A percentile compares a stretch with the other conserved stretches of the same genome.
Evolutionary conservation across 2,888 invertebrate genomes (phyloP).

Genomic region (Helleia helle): DNA sequence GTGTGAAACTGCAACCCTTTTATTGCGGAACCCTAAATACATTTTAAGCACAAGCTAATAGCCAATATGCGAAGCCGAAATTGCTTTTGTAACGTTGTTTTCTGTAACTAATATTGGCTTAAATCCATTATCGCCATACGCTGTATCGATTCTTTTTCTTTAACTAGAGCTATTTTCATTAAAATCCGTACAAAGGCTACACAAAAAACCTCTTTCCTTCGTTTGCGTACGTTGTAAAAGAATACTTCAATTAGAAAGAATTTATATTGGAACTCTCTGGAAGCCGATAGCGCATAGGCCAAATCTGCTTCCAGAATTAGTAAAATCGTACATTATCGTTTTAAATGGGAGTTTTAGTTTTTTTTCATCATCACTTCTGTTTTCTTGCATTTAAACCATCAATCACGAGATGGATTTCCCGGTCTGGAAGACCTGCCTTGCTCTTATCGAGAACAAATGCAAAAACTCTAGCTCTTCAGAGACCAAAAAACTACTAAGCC

Average conservation of each 20-base stretch:
- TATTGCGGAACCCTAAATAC: conserved; percentile 19
- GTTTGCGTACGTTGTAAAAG: conserved; percentile 11
- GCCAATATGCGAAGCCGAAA: conserved; percentile 70
- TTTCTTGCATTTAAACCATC: too few species aligned
- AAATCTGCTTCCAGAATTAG: too few species aligned
- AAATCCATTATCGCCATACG: conserved; percentile 56
- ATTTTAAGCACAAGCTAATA: conserved; percentile 46
- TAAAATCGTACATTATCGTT: too few species aligned
- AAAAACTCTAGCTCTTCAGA: too few species aligned
- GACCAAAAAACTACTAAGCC: too few species aligned
- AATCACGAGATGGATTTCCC: too few species aligned
- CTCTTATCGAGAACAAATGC: too few species aligned
- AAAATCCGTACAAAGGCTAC: conserved; percentile 6
- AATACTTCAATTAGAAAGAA: conserved; percentile 11
- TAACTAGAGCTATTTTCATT: conserved; percentile 13
- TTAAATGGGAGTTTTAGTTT: too few species aligned
- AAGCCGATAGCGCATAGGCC: not conserved
- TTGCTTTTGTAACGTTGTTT: conserved; percentile 69
- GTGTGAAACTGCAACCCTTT: conserved; percentile 12
- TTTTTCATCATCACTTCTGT: too few species aligned
- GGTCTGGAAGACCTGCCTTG: too few species aligned
- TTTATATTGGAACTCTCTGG: conserved; percentile 12
- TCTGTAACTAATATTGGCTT: conserved; percentile 58
- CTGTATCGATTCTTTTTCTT: conserved; percentile 23
- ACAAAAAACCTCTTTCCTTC: conserved; percentile 3